phyloP scores from a whole-genome alignment of 2,113 vertebrate species.

The Neogale vison region DNA sequence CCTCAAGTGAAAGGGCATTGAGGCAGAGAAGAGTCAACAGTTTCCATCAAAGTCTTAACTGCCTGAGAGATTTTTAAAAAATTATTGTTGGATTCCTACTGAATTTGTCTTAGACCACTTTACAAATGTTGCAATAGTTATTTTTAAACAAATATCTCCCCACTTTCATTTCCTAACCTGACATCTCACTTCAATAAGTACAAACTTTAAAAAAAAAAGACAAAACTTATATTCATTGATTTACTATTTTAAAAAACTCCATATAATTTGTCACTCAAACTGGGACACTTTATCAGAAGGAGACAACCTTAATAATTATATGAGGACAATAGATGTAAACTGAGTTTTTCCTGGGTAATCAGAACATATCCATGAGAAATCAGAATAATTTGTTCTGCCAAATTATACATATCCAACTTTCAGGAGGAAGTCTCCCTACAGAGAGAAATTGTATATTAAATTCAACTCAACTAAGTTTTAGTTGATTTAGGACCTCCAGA shows the following conservation, averaged over 20 bases:
- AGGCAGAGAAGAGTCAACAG: constrained; percentile 47
- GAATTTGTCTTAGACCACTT: constrained; percentile 53
- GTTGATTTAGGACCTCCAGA: not conserved
- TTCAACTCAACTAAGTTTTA: constrained; percentile 5
- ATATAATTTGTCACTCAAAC: not conserved
- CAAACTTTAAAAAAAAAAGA: constrained; percentile 27
- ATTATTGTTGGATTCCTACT: constrained; percentile 64
- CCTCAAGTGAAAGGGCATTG: constrained; percentile 55
- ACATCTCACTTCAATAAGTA: constrained; percentile 29
- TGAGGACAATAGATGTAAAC: not conserved
- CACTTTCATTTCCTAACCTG: constrained; percentile 26
- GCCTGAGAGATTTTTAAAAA: constrained; percentile 28
- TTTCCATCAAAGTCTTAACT: constrained; percentile 59
- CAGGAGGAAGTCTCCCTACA: not conserved
- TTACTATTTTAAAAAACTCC: not conserved
- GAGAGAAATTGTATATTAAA: not conserved
- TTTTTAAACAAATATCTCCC: constrained; percentile 60
- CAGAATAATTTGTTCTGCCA: not conserved
- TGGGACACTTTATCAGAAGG: not conserved
- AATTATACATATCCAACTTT: not conserved
- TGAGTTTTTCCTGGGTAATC: not conserved
- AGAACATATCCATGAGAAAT: not conserved
- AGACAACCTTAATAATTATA: not conserved
- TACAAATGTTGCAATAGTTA: constrained; percentile 46
- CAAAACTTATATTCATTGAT: constrained; percentile 15